Evolutionary conservation across 2,888 invertebrate genomes (phyloP), one percentile per base, ranked within the genome.

Genomic region (Erpobdella octoculata): DNA sequence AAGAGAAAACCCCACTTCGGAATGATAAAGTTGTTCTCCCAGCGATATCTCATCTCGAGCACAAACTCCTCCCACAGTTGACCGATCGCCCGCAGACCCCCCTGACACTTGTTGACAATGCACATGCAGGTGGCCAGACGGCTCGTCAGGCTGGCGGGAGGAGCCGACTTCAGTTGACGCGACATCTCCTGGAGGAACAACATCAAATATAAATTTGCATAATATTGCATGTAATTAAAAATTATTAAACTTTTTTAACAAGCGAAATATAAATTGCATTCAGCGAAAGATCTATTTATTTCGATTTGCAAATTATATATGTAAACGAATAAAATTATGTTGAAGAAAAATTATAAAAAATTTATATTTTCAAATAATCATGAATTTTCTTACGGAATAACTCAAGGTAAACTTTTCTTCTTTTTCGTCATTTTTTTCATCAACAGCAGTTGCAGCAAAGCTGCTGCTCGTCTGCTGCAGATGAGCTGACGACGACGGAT

Each of bases 11-110:
- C n/a, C n/a, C n/a, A 80, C 81, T 79, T 79, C 33, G 79, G 76
- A 58, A 82, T 76, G 46, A 75, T 71, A 73, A 77, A 78, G 75
- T 78, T 79, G 74, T 81, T 80, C 78, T 96, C 94, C 91, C 93
- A 93, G 36, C 93, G 86, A 79, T 90, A 90, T 74, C 94, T 87
- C 81, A 97, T 87, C 82, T 94, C 93, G 78, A 92, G 89, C 0
- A 90, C 88, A 80, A 97, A 91, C 81, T 94, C 93, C 78, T 91
- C 90, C 96, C 96, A 97, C 18, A 96, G 82, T 80, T 95, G 93
- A 0, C 92, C 91, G 71, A 93, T 86, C 0, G 89, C 86, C 25
- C 79, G 76, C 28, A 85, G 74, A 5, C 91, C 89, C 28, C 90
- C 88, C 71, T 79, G 75, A 62, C 79, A 78, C 70, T 80, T 78